These are phyloP conservation scores for Cotesia chilonis DNA, from an alignment of 1,140 invertebrate genomes.

Conservation along the genomic window DNA sequence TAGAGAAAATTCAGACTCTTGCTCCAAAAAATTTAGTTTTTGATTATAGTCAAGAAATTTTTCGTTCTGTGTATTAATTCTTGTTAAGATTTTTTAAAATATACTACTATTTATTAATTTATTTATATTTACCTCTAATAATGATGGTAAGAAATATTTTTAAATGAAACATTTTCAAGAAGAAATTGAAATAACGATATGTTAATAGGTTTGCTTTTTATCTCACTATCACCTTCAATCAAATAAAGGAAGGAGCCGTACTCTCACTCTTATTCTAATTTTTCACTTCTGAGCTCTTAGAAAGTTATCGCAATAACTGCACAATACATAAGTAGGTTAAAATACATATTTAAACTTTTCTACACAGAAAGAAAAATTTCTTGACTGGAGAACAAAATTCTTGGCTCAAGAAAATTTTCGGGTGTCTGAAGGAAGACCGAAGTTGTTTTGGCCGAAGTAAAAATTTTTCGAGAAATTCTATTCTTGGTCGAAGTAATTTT, in stretches of 20 bases:
- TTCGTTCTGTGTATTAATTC: too few species aligned
- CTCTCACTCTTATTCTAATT: conserved; percentile 57
- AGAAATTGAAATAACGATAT: not conserved
- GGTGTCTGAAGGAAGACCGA: too few species aligned
- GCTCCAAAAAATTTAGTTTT: too few species aligned
- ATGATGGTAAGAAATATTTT: not conserved
- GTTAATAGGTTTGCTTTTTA: conserved; percentile 1
- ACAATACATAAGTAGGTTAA: conserved; percentile 35
- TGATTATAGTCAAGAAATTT: too few species aligned
- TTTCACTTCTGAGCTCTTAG: conserved; percentile 42
- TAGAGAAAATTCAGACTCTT: too few species aligned
- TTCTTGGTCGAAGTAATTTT: too few species aligned
- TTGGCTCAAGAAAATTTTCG: too few species aligned
- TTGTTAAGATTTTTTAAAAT: too few species aligned
- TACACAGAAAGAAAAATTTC: too few species aligned
- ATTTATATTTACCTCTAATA: not conserved
- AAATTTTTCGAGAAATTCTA: too few species aligned
- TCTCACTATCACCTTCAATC: conserved; percentile 44
- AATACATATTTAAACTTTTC: not conserved
- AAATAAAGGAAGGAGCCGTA: conserved; percentile 45
- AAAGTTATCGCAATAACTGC: not conserved
- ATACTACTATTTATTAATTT: conserved; percentile 27
- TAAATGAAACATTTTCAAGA: not conserved
- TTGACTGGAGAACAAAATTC: too few species aligned
- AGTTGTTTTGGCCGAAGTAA: too few species aligned